Percentiles rank a stretch among this genome's conserved stretches.
These are phyloP conservation scores for Isoperla grammatica DNA, from an alignment of 2,888 invertebrate species.

Conservation along the genomic window DNA sequence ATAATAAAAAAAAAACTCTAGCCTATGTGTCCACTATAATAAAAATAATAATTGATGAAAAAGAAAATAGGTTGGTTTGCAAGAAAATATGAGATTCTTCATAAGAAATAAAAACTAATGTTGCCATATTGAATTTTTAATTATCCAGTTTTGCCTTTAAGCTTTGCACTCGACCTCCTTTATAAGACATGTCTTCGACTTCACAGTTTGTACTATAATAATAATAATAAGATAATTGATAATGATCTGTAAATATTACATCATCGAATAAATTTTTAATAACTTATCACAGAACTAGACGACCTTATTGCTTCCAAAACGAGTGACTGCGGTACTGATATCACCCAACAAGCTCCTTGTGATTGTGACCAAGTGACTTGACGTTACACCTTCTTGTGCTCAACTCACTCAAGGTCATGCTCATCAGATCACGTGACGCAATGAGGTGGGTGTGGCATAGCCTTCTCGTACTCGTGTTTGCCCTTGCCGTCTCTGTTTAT, in stretches of 20 bases:
- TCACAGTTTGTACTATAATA: slow-evolving; percentile 31
- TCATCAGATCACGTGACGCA: too few species aligned
- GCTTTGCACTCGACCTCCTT: slow-evolving; percentile 29
- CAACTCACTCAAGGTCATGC: too few species aligned
- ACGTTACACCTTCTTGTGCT: too few species aligned
- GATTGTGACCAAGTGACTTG: too few species aligned
- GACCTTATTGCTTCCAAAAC: too few species aligned
- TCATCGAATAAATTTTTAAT: slow-evolving; percentile 32
- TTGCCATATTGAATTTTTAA: slow-evolving; percentile 27
- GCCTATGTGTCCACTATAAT: slow-evolving; percentile 25
- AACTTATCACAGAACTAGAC: slow-evolving; percentile 26
- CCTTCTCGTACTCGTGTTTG: too few species aligned
- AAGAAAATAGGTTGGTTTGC: slow-evolving; percentile 24
- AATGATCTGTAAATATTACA: slow-evolving; percentile 30
- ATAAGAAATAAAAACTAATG: slow-evolving; percentile 22
- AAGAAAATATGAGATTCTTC: slow-evolving; percentile 20
- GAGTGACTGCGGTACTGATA: too few species aligned
- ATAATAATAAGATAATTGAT: slow-evolving; percentile 13
- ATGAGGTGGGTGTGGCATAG: too few species aligned
- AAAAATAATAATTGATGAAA: slow-evolving; percentile 3
- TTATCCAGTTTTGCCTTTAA: slow-evolving; percentile 29
- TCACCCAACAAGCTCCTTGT: too few species aligned
- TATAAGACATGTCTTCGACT: slow-evolving; percentile 29
- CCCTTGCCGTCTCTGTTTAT: too few species aligned
- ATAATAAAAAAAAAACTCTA: slow-evolving; percentile 20